Percentiles rank a stretch among this genome's conserved stretches.
These are phyloP conservation scores for Axis porcinus DNA, from an alignment of 2,113 vertebrate genomes.

Conservation along the genomic window DNA sequence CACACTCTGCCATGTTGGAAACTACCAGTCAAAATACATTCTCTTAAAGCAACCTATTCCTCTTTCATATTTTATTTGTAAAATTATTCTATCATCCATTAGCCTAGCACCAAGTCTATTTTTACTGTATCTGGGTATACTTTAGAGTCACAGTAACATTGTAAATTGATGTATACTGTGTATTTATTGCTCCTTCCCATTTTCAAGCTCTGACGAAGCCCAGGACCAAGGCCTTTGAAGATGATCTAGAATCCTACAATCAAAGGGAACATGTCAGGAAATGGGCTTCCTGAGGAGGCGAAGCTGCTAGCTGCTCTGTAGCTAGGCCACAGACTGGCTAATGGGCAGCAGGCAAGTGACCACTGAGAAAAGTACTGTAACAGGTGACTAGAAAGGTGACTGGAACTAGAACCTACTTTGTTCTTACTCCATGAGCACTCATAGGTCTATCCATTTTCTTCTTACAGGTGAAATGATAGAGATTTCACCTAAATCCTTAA, in stretches of 20 bases:
- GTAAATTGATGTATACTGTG: neutral
- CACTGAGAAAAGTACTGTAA: neutral
- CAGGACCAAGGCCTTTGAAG: neutral
- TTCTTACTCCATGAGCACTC: neutral
- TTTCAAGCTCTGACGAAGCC: conserved; percentile 14
- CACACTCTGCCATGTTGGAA: conserved; percentile 46
- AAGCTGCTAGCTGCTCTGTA: neutral
- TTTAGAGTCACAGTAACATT: conserved; percentile 19
- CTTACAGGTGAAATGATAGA: neutral
- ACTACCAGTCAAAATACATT: neutral
- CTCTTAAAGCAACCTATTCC: neutral
- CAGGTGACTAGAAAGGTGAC: neutral
- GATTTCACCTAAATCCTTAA: neutral
- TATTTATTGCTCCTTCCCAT: conserved; percentile 9
- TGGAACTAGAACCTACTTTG: neutral
- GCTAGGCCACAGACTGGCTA: neutral
- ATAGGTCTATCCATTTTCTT: neutral
- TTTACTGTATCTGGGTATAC: neutral
- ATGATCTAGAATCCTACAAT: neutral
- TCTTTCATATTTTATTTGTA: neutral
- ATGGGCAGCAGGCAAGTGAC: neutral
- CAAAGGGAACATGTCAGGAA: neutral
- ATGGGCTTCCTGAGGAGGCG: neutral
- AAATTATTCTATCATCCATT: neutral
- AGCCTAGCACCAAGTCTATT: neutral